Evolutionary conservation across 2,797 vertebrate species (phyloP), one percentile per base, ranked within the genome.

Genomic region (Avahi laniger): DNA sequence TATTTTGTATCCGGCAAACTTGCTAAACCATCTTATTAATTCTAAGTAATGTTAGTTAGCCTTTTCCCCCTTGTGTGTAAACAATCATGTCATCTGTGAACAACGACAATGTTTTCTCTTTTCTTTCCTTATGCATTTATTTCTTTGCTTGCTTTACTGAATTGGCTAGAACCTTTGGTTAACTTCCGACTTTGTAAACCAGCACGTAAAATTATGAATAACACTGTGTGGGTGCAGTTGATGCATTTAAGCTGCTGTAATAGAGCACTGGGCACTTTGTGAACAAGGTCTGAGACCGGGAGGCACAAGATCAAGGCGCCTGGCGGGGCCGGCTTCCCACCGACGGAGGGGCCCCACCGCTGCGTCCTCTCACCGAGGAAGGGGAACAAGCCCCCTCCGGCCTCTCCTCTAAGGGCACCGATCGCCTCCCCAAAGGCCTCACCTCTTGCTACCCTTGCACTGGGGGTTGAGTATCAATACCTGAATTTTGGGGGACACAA

Each of bases 51-150:
- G n/a, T 50, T 1, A 6, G n/a, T 50, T 1, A 6, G 41, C 54
- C 10, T 78, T 26, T 50, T 76, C 7, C 28, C 26, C 22, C 35
- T 63, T 91, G 70, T 57, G 41, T 30, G 86, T 81, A 57, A 52
- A n/a, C 38, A 33, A 4, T n/a, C 2, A 4, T 7, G 5, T 67
- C 12, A 75, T 24, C 54, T 28, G 43, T 10, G 24, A 54, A 67
- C 3, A 22, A 7, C 5, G 24, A 20, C 1, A 1, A 2, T 7
- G 1, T 78, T 48, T 48, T 35, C 2, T 13, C 41, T 57, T 28
- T 33, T 10, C 10, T 20, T n/a, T 46, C 57, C 52, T 41, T 17
- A 5, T 0, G 13, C 18, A 18, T 54, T 69, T 63, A 17, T 41
- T 54, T 41, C 35, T 26, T 70, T 46, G 54, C 54, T 93, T 72